Evolutionary conservation across 2,888 invertebrate species (phyloP).

Genomic region (Dimorphilus gyrociliatus): DNA sequence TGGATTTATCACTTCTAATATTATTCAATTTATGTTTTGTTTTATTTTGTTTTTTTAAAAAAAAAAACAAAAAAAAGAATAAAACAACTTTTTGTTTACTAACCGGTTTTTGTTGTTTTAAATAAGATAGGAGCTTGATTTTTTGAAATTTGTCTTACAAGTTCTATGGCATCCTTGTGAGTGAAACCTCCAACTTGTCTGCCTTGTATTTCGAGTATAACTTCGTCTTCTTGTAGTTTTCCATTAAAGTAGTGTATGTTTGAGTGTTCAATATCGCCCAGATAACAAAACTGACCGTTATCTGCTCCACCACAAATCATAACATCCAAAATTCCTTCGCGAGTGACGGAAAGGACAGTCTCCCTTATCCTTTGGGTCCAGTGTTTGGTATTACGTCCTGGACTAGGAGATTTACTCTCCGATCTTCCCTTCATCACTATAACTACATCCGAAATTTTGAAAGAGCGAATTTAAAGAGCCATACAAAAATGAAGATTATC

Average conservation of each 20-base stretch:
- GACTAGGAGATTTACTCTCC: too few relatives aligned
- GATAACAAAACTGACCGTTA: slow-evolving; percentile 30
- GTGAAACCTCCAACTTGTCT: slow-evolving; percentile 46
- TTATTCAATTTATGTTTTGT: too few relatives aligned
- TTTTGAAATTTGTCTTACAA: slow-evolving; percentile 43
- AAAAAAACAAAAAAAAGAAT: too few relatives aligned
- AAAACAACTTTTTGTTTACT: too few relatives aligned
- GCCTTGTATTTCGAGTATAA: slow-evolving; percentile 43
- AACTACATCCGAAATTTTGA: too few relatives aligned
- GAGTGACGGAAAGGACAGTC: slow-evolving; percentile 35
- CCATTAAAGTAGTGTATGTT: slow-evolving; percentile 30
- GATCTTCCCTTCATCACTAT: too few relatives aligned
- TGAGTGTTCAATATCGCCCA: slow-evolving; percentile 24
- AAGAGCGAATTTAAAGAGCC: too few relatives aligned
- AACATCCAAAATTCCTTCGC: slow-evolving; percentile 37
- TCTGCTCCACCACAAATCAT: slow-evolving; percentile 42
- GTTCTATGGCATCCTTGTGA: slow-evolving; percentile 42
- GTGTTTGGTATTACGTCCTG: slow-evolving; percentile 26
- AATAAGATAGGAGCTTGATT: slow-evolving; percentile 42
- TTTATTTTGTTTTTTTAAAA: too few relatives aligned
- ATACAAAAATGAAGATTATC: too few relatives aligned
- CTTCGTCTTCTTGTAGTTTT: slow-evolving; percentile 31
- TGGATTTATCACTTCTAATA: too few relatives aligned
- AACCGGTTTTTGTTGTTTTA: slow-evolving; percentile 42
- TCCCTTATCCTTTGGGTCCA: slow-evolving; percentile 40